A percentile compares a stretch with the other conserved stretches of the same genome.
Evolutionary conservation across 2,888 invertebrate genomes (phyloP).

Genomic region (Andrena flavipes): DNA sequence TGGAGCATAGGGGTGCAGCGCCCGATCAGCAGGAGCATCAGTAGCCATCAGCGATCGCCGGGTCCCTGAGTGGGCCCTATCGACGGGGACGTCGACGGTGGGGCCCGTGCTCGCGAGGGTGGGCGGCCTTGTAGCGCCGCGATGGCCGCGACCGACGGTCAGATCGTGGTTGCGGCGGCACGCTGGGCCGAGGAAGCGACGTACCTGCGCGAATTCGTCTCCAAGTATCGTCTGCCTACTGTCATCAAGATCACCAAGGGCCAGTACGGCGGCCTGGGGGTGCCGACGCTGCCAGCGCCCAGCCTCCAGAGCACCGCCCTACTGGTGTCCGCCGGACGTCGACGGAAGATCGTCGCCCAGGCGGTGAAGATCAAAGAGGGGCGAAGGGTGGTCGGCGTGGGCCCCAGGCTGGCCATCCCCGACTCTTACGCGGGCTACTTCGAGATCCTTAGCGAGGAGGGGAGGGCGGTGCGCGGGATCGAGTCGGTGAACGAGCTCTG

Average conservation of each 20-base stretch:
- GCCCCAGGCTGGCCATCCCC: slow-evolving; percentile 94
- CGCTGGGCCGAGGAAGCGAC: slow-evolving; percentile 90
- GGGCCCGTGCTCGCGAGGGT: slow-evolving; percentile 64
- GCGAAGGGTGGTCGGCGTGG: slow-evolving; percentile 91
- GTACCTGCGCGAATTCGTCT: slow-evolving; percentile 90
- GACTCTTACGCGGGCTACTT: slow-evolving; percentile 96
- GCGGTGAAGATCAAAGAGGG: slow-evolving; percentile 96
- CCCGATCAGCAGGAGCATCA: slow-evolving; percentile 68
- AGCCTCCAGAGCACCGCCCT: slow-evolving; percentile 94
- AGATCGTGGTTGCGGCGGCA: slow-evolving; percentile 94
- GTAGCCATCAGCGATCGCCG: slow-evolving; percentile 52
- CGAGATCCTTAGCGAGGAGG: slow-evolving; percentile 97
- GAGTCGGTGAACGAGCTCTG: slow-evolving; percentile 94
- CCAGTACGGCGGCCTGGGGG: slow-evolving; percentile 96
- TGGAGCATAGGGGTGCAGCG: slow-evolving; percentile 78
- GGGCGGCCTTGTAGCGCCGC: slow-evolving; percentile 64
- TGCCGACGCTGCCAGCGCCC: slow-evolving; percentile 94
- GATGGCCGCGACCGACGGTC: slow-evolving; percentile 96
- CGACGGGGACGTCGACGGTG: slow-evolving; percentile 52
- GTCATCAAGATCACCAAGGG: slow-evolving; percentile 97
- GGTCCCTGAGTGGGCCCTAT: slow-evolving; percentile 58
- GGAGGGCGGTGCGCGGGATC: slow-evolving; percentile 94
- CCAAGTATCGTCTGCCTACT: slow-evolving; percentile 91
- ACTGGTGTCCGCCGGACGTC: slow-evolving; percentile 93
- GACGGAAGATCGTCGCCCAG: slow-evolving; percentile 94